phyloP scores from a whole-genome alignment of 2,888 invertebrate genomes.

The Rotaria macrura region DNA sequence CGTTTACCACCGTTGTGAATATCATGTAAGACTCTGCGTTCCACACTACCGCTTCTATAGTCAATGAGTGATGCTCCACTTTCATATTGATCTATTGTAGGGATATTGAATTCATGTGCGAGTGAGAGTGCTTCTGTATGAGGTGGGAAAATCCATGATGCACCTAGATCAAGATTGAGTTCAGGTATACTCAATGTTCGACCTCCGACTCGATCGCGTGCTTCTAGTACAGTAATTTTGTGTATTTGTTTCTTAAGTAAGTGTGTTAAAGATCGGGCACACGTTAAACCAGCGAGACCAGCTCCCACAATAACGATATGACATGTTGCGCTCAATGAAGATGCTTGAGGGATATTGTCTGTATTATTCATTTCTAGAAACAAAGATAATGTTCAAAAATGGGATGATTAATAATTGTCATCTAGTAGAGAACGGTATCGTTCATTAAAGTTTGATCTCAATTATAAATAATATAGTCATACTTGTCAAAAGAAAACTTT shows the following conservation, averaged over 20 bases:
- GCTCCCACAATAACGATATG: not conserved
- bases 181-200: not conserved
- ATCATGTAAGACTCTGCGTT: not conserved
- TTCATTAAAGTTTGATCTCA: too few relatives aligned
- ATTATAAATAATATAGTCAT: too few relatives aligned
- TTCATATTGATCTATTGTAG: not conserved
- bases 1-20: not conserved
- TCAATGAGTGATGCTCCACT: not conserved
- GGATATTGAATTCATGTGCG: not conserved
- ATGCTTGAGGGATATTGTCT: not conserved
- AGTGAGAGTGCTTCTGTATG: not conserved
- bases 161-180: not conserved
- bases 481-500: too few relatives aligned
- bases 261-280: not conserved
- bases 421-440: too few relatives aligned
- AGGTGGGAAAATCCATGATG: not conserved
- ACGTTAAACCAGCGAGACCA: not conserved
- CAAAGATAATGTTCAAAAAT: not conserved
- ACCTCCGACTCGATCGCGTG: not conserved
- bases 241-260: not conserved
- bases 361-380: not conserved
- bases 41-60: too few relatives aligned
- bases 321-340: not conserved
- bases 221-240: not conserved
- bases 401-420: too few relatives aligned